Conservation (phyloP, 2,113 vertebrate genomes). For the Lanius ludovicianus region DNA sequence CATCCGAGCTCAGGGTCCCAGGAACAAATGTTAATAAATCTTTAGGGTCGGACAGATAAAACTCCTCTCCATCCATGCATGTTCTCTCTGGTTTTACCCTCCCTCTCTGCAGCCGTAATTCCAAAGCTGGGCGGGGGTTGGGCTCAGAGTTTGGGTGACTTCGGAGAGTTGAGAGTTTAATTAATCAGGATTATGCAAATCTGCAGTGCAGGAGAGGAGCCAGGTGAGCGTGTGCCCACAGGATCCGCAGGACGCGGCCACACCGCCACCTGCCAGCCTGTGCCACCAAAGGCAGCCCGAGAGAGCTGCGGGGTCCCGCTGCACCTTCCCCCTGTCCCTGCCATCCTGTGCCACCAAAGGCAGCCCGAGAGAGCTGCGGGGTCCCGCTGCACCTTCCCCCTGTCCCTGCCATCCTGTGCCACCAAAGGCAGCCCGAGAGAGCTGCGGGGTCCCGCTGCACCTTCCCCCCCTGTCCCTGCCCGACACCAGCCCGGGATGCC, state of each 20-base stretch:
- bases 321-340: background rate
- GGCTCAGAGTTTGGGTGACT: background rate
- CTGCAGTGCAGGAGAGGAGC: fast-evolving
- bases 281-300: fast-evolving
- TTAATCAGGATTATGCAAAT: fast-evolving
- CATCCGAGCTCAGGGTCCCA: fast-evolving
- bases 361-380: background rate
- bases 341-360: too few species aligned
- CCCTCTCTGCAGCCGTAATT: background rate
- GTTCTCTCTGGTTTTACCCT: background rate
- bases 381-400: background rate
- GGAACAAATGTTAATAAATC: fast-evolving
- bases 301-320: fast-evolving
- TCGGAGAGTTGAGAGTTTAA: fast-evolving
- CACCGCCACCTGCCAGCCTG: background rate
- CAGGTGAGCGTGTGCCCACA: fast-evolving
- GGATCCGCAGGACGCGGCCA: fast-evolving
- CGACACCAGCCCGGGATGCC: background rate
- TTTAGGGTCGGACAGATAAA: fast-evolving
- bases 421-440: background rate
- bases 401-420: background rate
- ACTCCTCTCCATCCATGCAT: fast-evolving
- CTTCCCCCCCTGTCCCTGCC: fast-evolving
- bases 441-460: background rate
- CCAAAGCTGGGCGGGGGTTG: background rate